A percentile compares a stretch with the other conserved stretches of the same genome.
These are phyloP conservation scores for Oenanthe melanoleuca DNA, from an alignment of 2,113 vertebrate genomes.

Conservation along the genomic window DNA sequence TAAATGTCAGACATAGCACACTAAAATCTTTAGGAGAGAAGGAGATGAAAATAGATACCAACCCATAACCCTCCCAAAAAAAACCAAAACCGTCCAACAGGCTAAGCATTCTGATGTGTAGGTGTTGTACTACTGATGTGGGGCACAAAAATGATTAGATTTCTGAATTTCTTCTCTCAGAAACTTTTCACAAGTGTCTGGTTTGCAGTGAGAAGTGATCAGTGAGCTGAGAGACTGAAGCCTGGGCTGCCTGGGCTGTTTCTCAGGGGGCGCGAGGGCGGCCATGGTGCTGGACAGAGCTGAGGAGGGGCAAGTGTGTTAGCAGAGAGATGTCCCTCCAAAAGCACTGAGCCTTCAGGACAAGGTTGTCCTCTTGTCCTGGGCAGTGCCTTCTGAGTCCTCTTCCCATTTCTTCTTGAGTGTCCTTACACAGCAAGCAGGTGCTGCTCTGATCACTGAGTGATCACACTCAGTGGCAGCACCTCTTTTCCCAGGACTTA, in stretches of 20 bases:
- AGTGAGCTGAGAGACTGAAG: neutral
- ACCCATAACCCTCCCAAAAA: neutral
- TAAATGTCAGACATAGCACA: neutral
- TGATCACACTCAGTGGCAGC: no score
- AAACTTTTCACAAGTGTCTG: neutral
- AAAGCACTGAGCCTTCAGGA: neutral
- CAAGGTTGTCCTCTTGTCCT: neutral
- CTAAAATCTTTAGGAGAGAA: neutral
- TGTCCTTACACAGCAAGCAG: fast-evolving
- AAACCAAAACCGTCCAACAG: neutral
- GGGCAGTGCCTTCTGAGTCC: fast-evolving
- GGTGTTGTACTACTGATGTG: neutral
- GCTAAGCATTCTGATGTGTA: neutral
- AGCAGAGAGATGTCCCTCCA: neutral
- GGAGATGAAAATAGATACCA: neutral
- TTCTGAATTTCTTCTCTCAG: neutral
- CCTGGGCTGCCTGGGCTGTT: no score
- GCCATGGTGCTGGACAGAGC: neutral
- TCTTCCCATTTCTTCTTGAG: neutral
- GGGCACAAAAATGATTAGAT: neutral
- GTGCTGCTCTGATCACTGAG: neutral
- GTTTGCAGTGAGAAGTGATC: neutral
- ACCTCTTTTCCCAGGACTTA: neutral
- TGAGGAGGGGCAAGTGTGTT: fast-evolving
- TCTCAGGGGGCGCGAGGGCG: neutral